A percentile compares a stretch with the other conserved stretches of the same genome.
phyloP scores from a whole-genome alignment of 1,140 invertebrate species.

The Drosophila busckii region DNA sequence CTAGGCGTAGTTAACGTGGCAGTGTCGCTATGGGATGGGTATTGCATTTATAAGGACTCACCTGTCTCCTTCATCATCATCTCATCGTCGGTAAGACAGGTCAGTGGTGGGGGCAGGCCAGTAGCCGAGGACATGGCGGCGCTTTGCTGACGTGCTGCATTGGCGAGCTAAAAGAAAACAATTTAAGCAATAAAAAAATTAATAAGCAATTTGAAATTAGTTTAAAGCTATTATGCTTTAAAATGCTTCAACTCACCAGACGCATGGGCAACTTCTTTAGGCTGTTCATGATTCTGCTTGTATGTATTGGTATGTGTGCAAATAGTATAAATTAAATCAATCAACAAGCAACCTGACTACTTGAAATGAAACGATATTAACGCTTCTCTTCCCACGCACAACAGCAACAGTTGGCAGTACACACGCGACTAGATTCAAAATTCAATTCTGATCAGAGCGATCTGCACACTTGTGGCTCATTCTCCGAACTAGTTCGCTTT shows the following conservation, averaged over 20 bases:
- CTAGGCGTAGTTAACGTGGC: no score
- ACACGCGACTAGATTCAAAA: conserved; percentile 50
- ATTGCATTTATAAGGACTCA: no score
- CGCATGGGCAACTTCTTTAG: conserved; percentile 73
- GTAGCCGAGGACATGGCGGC: conserved; percentile 56
- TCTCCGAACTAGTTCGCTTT: no score
- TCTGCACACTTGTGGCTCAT: no score
- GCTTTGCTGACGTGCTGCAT: conserved; percentile 72
- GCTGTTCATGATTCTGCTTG: conserved; percentile 68
- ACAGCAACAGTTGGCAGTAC: conserved; percentile 44
- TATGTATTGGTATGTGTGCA: conserved; percentile 7
- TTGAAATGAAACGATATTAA: conserved; percentile 26
- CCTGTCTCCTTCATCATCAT: conserved; percentile 88
- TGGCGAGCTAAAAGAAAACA: conserved; percentile 70
- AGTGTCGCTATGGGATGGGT: no score
- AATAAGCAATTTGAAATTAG: conserved; percentile 14
- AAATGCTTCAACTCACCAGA: conserved; percentile 53
- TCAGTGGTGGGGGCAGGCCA: conserved; percentile 80
- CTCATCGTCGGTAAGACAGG: conserved; percentile 87
- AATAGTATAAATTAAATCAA: conserved; percentile 9
- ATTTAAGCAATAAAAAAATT: conserved; percentile 11
- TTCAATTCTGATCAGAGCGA: conserved; percentile 45
- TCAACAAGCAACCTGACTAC: conserved; percentile 12
- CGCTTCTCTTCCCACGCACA: conserved; percentile 17
- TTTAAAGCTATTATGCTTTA: not conserved